Base-by-base conservation (phyloP, 2,797 vertebrate species). In the Syngnathus acus region DNA sequence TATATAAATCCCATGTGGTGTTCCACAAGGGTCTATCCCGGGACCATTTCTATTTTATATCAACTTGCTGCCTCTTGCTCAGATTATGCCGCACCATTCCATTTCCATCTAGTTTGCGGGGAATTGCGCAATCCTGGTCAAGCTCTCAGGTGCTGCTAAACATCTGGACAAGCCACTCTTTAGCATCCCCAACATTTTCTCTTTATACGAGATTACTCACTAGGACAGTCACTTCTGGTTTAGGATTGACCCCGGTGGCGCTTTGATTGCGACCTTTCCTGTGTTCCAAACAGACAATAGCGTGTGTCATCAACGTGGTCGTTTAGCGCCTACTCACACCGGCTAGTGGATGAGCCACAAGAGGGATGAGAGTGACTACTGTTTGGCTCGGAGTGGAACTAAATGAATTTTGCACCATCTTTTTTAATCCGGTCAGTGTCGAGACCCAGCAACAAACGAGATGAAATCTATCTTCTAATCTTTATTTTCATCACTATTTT, bases 381-480 rank as follows among this genome's bases (percentile, higher is more conserved):
- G 57, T 59, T 59, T 59, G 32, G 57, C 14, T 39, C 17, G 57
- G 57, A 39, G 57, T 17, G 14, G 37, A n/a, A 59, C 38, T 59
- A 38, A n/a, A 19, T 65, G 62, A 78, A 57, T 69, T 68, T 74
- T 75, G 55, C 42, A 72, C 38, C 26, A 19, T 73, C 55, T 67
- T 76, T 62, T 78, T 78, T 77, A 80, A 86, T 83, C 82, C 79
- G 78, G 64, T 82, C 77, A 75, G 19, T 32, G 1, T 17, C 14
- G 62, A 74, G 57, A 78, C 70, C 23, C 19, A 64, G 42, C 19
- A 55, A 45, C 48, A 51, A 16, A 72, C 58, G 21, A 78, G 70
- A 67, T 75, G 69, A 76, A 73, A 68, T 51, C 0, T 13, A 40
- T 21, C 14, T 45, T 11, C n/a, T 26, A 40, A 61, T 61, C 19